Base-by-base conservation (phyloP, 2,113 vertebrate species). In the Tetrao urogallus region DNA sequence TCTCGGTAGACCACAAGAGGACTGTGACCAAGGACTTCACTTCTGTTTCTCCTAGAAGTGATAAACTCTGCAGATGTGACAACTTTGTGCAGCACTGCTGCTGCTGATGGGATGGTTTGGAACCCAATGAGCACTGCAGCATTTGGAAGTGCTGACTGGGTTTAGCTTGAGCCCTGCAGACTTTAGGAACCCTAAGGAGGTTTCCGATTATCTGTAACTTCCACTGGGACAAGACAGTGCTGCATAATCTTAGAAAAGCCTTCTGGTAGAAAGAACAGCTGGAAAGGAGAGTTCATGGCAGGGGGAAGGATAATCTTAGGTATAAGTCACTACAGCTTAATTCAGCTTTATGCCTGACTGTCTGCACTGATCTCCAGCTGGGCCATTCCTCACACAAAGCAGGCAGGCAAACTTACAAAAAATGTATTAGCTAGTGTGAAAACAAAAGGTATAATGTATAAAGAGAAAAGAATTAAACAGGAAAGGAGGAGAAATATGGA, bases 401-500 rank as follows among this genome's bases (percentile, higher is more conserved):
- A 65, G 20, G 18, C 14, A 40, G 56, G 19, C 13, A 24, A 27
- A 50, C 24, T 19, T 42, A 14, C 32, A 90, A n/a, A 36, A 38
- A 32, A 7, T 3, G 2, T 3, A 3, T 92, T 63, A 67, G 9
- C 25, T 63, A 56, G 8, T 67, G 40, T 15, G 40, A 28, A 82
- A 47, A 15, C 25, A 40, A 30, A 54, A 28, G 27, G 52, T 54
- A 54, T 8, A 56, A 11, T 21, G 3, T 86, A 3, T 4, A 8
- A 65, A 24, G 50, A 64, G 50, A 57, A 36, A 34, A 80, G 61
- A 40, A 50, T 48, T 28, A 77, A 76, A 76, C 45, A 8, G 0
- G 2, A 17, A 30, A 12, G 28, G 22, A 50, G 27, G 58, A n/a
- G 45, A 8, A 21, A 6, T 0, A 12, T 24, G 27, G 6, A 57